A percentile compares a stretch with the other conserved stretches of the same genome.
Conservation (phyloP, 30 jellyfish, hydroid and myxozoan genomes). For the Sanderia malayensis region DNA sequence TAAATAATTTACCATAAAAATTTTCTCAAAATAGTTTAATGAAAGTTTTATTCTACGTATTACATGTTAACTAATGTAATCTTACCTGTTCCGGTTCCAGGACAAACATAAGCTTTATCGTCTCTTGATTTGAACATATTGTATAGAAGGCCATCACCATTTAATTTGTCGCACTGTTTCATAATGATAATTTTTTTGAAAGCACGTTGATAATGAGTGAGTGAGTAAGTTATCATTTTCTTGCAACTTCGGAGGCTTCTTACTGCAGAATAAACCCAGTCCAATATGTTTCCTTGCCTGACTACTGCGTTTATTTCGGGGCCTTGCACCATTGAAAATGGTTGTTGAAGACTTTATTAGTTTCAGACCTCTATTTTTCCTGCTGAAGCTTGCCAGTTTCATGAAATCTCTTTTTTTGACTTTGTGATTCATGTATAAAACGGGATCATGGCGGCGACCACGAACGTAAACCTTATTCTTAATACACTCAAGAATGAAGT, state of each 20-base stretch:
- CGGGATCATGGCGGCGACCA: background rate
- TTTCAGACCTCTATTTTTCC: background rate
- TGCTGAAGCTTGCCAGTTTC: background rate
- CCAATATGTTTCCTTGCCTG: background rate
- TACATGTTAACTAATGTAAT: no score
- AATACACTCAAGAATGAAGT: background rate
- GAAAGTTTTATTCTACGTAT: no score
- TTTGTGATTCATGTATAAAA: background rate
- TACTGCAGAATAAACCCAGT: background rate
- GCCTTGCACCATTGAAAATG: background rate
- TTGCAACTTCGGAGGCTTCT: background rate
- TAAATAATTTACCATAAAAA: no score
- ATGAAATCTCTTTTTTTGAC: conserved; percentile 2
- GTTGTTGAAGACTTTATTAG: background rate
- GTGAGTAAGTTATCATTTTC: background rate
- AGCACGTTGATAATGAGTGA: background rate
- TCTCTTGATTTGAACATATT: background rate
- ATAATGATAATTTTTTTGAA: background rate
- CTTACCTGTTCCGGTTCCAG: background rate
- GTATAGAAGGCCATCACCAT: background rate
- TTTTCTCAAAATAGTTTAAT: no score
- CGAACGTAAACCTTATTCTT: background rate
- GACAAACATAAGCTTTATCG: background rate
- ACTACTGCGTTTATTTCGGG: background rate
- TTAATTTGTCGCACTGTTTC: background rate